A percentile compares a stretch with the other conserved stretches of the same genome.
Conservation (phyloP, 1,140 invertebrate species). For the Drosophila truncata region DNA sequence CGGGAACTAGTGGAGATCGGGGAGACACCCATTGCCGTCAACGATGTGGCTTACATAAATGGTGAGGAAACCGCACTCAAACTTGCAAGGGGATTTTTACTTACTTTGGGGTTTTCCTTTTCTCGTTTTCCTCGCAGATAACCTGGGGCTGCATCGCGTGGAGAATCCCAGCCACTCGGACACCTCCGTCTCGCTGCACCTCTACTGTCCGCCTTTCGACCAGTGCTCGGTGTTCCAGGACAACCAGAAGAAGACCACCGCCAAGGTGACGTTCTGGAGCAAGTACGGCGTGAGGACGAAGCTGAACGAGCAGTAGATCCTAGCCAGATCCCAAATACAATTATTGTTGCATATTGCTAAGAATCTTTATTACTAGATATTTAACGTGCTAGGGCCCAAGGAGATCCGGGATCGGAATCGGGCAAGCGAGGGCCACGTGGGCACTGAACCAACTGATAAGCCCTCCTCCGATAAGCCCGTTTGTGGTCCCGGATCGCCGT, state of each 20-base stretch:
- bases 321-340: slow-evolving; percentile 41
- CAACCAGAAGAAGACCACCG: slow-evolving; percentile 91
- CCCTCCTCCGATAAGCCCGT: slow-evolving; percentile 14
- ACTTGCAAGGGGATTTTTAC: not conserved
- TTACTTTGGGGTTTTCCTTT: slow-evolving; percentile 1
- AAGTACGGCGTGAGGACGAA: slow-evolving; percentile 80
- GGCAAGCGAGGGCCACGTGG: slow-evolving; percentile 14
- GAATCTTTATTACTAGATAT: slow-evolving; percentile 66
- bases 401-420: slow-evolving; percentile 20
- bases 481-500: slow-evolving; percentile 2
- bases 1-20: slow-evolving; percentile 87
- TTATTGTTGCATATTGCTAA: slow-evolving; percentile 62
- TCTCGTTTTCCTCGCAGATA: slow-evolving; percentile 88
- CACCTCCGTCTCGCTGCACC: slow-evolving; percentile 95
- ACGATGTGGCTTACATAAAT: slow-evolving; percentile 98
- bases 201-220: slow-evolving; percentile 98
- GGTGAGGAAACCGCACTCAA: slow-evolving; percentile 87
- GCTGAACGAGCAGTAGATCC: slow-evolving; percentile 58
- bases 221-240: slow-evolving; percentile 96
- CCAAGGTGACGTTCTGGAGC: slow-evolving; percentile 91
- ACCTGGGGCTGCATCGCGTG: slow-evolving; percentile 96
- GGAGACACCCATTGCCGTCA: slow-evolving; percentile 88
- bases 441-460: slow-evolving; percentile 11
- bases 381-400: slow-evolving; percentile 47
- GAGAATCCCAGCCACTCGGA: slow-evolving; percentile 97